Evolutionary conservation across 1,140 invertebrate genomes (phyloP).

Genomic region (Sinella curviseta): DNA sequence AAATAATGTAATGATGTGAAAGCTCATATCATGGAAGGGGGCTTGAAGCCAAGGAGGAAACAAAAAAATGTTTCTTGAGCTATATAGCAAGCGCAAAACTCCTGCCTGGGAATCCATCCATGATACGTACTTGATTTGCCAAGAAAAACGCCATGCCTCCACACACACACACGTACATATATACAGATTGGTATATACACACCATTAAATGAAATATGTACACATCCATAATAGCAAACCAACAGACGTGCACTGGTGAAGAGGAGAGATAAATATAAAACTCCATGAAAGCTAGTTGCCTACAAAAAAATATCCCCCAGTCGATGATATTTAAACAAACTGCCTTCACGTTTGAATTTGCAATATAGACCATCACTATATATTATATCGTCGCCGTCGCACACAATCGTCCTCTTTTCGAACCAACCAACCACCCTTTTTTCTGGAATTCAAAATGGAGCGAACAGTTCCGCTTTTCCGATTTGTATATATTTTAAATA

Average conservation of each 20-base stretch:
- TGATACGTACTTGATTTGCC: slow-evolving; percentile 16
- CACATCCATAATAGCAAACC: no score
- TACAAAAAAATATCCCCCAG: slow-evolving; percentile 16
- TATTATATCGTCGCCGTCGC: no score
- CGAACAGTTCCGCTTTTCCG: neutral
- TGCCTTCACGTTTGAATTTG: slow-evolving; percentile 1
- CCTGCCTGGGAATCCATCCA: slow-evolving; percentile 5
- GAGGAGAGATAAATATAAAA: slow-evolving; percentile 18
- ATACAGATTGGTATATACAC: no score
- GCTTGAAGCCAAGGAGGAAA: slow-evolving; percentile 11
- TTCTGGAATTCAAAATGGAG: slow-evolving; percentile 24
- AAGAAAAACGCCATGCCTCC: slow-evolving; percentile 10
- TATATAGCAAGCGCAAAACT: neutral
- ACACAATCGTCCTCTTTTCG: neutral
- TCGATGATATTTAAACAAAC: neutral
- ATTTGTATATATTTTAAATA: neutral
- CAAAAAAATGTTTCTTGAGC: neutral
- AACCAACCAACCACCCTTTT: neutral
- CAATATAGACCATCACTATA: neutral
- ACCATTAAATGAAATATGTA: no score
- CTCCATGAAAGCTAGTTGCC: slow-evolving; percentile 1
- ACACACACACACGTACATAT: neutral
- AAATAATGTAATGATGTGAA: slow-evolving; percentile 4
- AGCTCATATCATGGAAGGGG: slow-evolving; percentile 19
- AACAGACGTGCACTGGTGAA: neutral